Evolutionary conservation across 2,113 vertebrate species (phyloP), one percentile per base, ranked within the genome.

Genomic region (Vireo altiloquus): DNA sequence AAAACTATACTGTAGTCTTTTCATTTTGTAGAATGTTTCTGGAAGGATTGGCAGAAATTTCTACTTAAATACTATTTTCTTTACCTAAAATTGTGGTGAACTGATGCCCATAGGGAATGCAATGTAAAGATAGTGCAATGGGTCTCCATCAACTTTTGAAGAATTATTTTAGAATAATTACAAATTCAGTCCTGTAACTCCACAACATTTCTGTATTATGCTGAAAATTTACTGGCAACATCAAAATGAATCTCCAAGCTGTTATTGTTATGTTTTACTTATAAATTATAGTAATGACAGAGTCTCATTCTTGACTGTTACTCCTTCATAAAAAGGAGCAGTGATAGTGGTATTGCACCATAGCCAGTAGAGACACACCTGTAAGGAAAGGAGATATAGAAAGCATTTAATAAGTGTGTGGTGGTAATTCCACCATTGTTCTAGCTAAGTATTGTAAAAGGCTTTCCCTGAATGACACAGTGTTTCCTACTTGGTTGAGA

Each of bases 271-370:
- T 25, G 1, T 28, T 81, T 82, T 66, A 50, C 11, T 87, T 64
- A 47, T 50, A 63, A 53, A 19, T 70, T 46, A 27, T 19, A 59
- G 2, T 10, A 28, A 8, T 37, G 14, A 8, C 16, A 24, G 28
- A 59, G 23, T 44, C 22, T 8, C 4, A 24, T 63, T 87, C 57
- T 57, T 66, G 22, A n/a, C 13, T 76, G 14, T 11, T 65, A 33
- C 11, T 63, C 4, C 39, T 49, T 59, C 33, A 42, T 46, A 40
- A 82, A 61, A 92, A 52, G 27, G 7, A 68, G 14, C 27, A 68
- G 46, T 31, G 33, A 64, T 3, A 44, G 4, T 28, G 4, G 9
- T 49, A 35, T 40, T 0, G 1, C 35, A 4, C 21, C 15, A 23
- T 17, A 59, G 18, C 14, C 33, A 42, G 7, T 47, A 84, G 77